Evolutionary conservation across 2,888 invertebrate genomes (phyloP).

Genomic region (Drosophila emarginata): DNA sequence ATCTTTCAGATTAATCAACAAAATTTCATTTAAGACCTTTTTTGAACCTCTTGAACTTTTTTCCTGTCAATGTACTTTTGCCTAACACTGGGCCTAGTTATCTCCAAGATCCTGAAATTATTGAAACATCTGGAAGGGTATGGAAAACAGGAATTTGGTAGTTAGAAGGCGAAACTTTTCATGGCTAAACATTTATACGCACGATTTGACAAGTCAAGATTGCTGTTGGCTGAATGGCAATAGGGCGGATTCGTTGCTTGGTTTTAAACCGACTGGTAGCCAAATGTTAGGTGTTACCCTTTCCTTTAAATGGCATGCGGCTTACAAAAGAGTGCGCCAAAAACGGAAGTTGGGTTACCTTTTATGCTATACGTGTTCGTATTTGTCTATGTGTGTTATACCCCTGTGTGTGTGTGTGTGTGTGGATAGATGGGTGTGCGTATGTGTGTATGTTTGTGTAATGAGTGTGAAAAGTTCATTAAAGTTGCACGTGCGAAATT

Average conservation of each 20-base stretch:
- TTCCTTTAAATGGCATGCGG: slow-evolving; percentile 32
- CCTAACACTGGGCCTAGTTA: too few species aligned
- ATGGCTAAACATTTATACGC: slow-evolving; percentile 68
- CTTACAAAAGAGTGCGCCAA: slow-evolving; percentile 40
- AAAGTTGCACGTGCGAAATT: slow-evolving; percentile 75
- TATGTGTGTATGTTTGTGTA: slow-evolving; percentile 48
- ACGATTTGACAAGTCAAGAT: slow-evolving; percentile 67
- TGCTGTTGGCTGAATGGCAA: slow-evolving; percentile 23
- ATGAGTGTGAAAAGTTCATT: slow-evolving; percentile 77
- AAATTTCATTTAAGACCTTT: too few species aligned
- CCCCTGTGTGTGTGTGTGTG: slow-evolving; percentile 28
- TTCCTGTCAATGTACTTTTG: too few species aligned
- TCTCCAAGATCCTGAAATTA: too few species aligned
- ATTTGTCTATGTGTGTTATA: slow-evolving; percentile 7
- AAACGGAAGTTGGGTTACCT: slow-evolving; percentile 42
- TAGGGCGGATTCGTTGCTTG: slow-evolving; percentile 1
- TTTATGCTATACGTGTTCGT: slow-evolving; percentile 4
- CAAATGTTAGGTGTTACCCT: background rate
- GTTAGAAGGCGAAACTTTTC: slow-evolving; percentile 52
- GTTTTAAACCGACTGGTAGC: background rate
- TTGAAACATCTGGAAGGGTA: slow-evolving; percentile 19
- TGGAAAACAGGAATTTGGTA: slow-evolving; percentile 12
- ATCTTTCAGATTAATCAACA: too few species aligned
- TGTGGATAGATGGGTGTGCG: slow-evolving; percentile 10
- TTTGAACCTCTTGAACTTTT: too few species aligned